phyloP scores from a whole-genome alignment of 2,797 vertebrate genomes.

The Molossus alvarezi region DNA sequence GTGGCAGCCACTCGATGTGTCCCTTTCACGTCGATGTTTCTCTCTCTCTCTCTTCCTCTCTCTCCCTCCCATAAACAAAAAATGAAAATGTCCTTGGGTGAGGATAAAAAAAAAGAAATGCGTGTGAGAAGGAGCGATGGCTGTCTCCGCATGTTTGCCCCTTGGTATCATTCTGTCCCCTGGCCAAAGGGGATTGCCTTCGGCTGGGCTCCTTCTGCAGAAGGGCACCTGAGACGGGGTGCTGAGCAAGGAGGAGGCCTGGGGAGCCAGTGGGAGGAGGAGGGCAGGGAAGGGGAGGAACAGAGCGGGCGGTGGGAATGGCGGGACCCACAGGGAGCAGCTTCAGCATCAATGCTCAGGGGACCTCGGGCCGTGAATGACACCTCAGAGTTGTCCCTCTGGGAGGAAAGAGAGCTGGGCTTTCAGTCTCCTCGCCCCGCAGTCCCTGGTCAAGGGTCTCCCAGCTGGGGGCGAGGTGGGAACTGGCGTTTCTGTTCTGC shows the following conservation, averaged over 20 bases:
- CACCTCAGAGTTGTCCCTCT: not conserved
- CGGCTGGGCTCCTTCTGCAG: not conserved
- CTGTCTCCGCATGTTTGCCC: not conserved
- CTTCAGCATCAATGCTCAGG: not conserved
- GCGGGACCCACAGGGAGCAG: too few relatives aligned
- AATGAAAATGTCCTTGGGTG: too few relatives aligned
- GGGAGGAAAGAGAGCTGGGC: not conserved
- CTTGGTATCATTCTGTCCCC: not conserved
- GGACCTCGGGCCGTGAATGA: fast-evolving
- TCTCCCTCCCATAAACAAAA: too few relatives aligned
- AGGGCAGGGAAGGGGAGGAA: not conserved
- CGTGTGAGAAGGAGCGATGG: not conserved
- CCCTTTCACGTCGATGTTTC: too few relatives aligned
- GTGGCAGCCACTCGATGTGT: too few relatives aligned
- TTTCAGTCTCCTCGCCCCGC: not conserved
- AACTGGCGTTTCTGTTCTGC: not conserved
- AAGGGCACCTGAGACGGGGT: not conserved
- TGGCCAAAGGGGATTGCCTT: not conserved
- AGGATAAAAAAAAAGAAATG: not conserved
- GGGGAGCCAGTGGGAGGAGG: too few relatives aligned
- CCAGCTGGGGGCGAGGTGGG: not conserved
- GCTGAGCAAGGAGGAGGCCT: not conserved
- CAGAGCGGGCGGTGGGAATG: fast-evolving
- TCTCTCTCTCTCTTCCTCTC: too few relatives aligned
- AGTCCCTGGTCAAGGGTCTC: too few relatives aligned